A percentile compares a stretch with the other conserved stretches of the same genome.
Conservation (phyloP, 2,113 vertebrate genomes). For the Diadophis punctatus region DNA sequence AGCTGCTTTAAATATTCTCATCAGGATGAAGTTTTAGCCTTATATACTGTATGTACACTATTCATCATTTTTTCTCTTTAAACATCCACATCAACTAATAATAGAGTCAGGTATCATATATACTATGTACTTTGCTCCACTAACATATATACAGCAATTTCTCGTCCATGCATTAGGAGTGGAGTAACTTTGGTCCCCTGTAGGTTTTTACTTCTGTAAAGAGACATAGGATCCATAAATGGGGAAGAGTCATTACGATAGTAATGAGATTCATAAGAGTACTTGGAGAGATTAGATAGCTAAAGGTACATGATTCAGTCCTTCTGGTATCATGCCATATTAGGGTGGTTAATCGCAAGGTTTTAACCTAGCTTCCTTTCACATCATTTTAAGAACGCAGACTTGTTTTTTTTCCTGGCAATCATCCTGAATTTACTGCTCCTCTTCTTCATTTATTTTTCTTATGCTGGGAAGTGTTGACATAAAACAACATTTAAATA, state of each 20-base stretch:
- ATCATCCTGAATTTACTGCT: not conserved
- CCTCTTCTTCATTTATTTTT: not conserved
- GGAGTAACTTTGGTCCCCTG: not conserved
- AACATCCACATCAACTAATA: not conserved
- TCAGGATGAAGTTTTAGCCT: not conserved
- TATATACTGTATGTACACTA: not conserved
- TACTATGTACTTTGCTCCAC: not conserved
- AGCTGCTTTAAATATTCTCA: constrained; percentile 20
- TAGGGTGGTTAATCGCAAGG: not conserved
- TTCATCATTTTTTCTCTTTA: not conserved
- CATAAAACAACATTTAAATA: not conserved
- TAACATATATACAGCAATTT: too few relatives aligned
- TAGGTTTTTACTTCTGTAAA: not conserved
- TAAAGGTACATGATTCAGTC: not conserved
- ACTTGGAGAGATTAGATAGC: not conserved
- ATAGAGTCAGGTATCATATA: not conserved
- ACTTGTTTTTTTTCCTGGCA: not conserved
- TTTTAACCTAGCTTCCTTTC: not conserved
- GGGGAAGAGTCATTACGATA: not conserved
- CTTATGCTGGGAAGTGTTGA: not conserved
- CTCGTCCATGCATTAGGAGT: not conserved
- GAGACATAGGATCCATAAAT: not conserved
- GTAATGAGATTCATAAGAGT: not conserved
- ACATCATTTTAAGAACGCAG: not conserved
- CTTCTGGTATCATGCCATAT: not conserved